phyloP scores from a whole-genome alignment of 2,113 vertebrate genomes.

The Genyomyrus donnyi region DNA sequence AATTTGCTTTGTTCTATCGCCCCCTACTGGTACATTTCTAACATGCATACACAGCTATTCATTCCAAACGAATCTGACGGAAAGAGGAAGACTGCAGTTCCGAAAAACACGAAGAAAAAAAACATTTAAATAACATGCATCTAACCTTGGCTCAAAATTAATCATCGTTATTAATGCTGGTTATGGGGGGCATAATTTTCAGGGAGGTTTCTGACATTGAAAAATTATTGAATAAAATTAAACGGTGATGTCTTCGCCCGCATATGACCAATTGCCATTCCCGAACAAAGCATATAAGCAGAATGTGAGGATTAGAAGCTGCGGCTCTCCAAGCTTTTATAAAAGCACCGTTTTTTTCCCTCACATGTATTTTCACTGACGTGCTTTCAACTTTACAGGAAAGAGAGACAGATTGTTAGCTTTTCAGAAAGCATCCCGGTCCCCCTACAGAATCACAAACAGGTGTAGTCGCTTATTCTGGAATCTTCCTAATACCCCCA shows the following conservation, averaged over 20 bases:
- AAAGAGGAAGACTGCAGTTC: not conserved
- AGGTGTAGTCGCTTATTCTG: not conserved
- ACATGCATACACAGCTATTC: not conserved
- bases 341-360: not conserved
- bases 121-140: not conserved
- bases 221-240: not conserved
- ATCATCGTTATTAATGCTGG: not conserved
- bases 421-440: not conserved
- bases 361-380: too few species aligned
- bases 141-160: not conserved
- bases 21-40: slow-evolving; percentile 3
- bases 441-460: not conserved
- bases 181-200: not conserved
- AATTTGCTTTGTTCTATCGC: not conserved
- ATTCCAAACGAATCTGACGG: not conserved
- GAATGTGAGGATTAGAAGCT: not conserved
- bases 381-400: not conserved
- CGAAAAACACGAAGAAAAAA: not conserved
- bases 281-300: not conserved
- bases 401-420: not conserved
- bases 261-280: not conserved
- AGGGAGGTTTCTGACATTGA: not conserved
- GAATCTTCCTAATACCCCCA: not conserved
- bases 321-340: not conserved
- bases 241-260: not conserved